Percentiles rank a stretch among this genome's conserved stretches.
These are phyloP conservation scores for Schrankia costaestrigalis DNA, from an alignment of 2,888 invertebrate genomes.

Conservation along the genomic window DNA sequence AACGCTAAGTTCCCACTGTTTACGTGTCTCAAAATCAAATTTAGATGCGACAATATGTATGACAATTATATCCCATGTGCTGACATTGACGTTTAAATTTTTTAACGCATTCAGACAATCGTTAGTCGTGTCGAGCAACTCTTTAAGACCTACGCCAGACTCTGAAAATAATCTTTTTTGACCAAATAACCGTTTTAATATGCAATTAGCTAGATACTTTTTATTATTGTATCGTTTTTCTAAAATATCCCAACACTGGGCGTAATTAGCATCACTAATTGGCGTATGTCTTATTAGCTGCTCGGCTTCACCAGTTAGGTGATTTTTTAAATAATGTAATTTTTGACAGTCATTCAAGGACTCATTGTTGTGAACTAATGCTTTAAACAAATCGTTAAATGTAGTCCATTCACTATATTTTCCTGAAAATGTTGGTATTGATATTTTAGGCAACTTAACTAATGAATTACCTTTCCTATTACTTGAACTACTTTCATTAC, in stretches of 20 bases:
- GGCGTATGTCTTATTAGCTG: constrained; percentile 24
- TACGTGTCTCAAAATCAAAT: constrained; percentile 20
- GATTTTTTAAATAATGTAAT: background rate
- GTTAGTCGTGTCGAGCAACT: constrained; percentile 14
- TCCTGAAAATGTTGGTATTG: background rate
- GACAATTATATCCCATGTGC: constrained; percentile 17
- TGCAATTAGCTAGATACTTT: constrained; percentile 20
- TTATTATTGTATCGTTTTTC: no score
- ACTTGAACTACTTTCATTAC: background rate
- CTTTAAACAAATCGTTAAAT: background rate
- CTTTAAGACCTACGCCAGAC: constrained; percentile 6
- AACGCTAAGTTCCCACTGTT: constrained; percentile 19
- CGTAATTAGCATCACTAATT: constrained; percentile 24
- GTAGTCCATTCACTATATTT: constrained; percentile 1
- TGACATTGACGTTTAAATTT: constrained; percentile 10
- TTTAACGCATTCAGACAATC: constrained; percentile 17
- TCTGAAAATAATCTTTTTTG: constrained; percentile 1
- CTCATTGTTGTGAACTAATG: constrained; percentile 1
- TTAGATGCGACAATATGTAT: constrained; percentile 17
- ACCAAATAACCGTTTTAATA: constrained; percentile 17
- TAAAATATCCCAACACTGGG: constrained; percentile 21
- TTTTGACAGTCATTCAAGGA: constrained; percentile 1
- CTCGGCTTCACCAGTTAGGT: constrained; percentile 12
- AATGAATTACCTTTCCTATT: background rate
- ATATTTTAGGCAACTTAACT: constrained; percentile 1